A percentile compares a stretch with the other conserved stretches of the same genome.
Evolutionary conservation across 2,113 vertebrate species (phyloP).

Genomic region (Elanus axillaris): DNA sequence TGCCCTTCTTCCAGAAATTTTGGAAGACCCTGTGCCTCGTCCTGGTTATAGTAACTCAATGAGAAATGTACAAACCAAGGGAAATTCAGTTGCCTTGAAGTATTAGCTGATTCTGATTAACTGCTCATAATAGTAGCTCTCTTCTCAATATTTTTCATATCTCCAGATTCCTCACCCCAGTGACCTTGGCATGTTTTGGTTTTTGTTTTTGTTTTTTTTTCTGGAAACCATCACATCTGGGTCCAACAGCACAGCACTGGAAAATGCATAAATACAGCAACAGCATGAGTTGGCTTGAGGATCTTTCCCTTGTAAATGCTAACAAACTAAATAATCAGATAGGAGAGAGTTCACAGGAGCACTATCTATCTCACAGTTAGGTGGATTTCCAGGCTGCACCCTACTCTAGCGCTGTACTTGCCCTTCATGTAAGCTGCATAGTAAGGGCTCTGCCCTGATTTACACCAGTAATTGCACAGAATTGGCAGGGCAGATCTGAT

Average conservation of each 20-base stretch:
- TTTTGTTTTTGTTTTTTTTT: background rate
- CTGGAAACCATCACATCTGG: background rate
- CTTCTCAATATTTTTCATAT: background rate
- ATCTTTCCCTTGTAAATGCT: background rate
- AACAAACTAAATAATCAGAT: background rate
- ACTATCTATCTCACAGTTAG: background rate
- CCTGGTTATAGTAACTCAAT: background rate
- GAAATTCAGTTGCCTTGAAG: background rate
- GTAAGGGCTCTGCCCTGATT: background rate
- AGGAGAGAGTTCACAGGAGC: background rate
- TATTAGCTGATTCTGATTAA: background rate
- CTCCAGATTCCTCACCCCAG: background rate
- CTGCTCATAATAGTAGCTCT: background rate
- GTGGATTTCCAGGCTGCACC: background rate
- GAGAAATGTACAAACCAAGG: background rate
- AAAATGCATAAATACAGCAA: background rate
- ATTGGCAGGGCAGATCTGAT: background rate
- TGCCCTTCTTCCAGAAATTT: background rate
- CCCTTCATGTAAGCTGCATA: no score
- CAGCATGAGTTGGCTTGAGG: background rate
- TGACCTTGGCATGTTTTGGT: background rate
- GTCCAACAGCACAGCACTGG: background rate
- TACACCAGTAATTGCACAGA: background rate
- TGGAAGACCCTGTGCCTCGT: background rate
- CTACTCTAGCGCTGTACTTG: background rate